Conservation (phyloP, 1,140 invertebrate genomes). For the Tribolium madens region DNA sequence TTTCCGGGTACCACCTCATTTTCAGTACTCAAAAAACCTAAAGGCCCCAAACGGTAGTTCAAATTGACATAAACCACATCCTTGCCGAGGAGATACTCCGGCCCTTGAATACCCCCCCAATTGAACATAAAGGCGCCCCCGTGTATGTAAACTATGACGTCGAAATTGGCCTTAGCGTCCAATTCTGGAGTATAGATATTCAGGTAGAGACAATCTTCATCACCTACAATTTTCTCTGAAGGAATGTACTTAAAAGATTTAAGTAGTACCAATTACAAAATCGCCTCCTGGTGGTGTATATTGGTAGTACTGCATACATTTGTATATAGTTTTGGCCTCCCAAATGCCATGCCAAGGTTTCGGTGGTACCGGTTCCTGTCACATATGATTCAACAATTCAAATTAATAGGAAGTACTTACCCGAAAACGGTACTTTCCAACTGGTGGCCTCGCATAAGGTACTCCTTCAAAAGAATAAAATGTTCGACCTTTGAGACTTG, state of each 20-base stretch:
- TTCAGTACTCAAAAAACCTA: constrained; percentile 62
- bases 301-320: constrained; percentile 60
- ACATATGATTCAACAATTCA: neutral
- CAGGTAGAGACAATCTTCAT: constrained; percentile 70
- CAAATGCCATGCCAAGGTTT: constrained; percentile 58
- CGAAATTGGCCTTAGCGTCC: constrained; percentile 43
- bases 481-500: constrained; percentile 47
- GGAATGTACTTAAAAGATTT: no score
- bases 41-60: constrained; percentile 74
- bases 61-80: constrained; percentile 74
- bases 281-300: constrained; percentile 54
- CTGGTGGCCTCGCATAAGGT: constrained; percentile 58
- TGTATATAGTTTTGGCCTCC: constrained; percentile 55
- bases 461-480: constrained; percentile 55
- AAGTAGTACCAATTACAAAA: constrained; percentile 55
- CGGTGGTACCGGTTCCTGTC: constrained; percentile 50
- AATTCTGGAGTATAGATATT: constrained; percentile 68
- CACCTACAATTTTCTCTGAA: constrained; percentile 60
- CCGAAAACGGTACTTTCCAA: constrained; percentile 55
- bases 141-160: constrained; percentile 73
- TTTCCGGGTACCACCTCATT: constrained; percentile 66
- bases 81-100: constrained; percentile 71
- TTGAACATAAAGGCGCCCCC: constrained; percentile 71
- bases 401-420: constrained; percentile 48
- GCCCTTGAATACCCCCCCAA: constrained; percentile 67